These are phyloP conservation scores for Phacellophora camtschatica DNA, from an alignment of 30 jellyfish, hydroid and myxozoan genomes.

Conservation along the genomic window DNA sequence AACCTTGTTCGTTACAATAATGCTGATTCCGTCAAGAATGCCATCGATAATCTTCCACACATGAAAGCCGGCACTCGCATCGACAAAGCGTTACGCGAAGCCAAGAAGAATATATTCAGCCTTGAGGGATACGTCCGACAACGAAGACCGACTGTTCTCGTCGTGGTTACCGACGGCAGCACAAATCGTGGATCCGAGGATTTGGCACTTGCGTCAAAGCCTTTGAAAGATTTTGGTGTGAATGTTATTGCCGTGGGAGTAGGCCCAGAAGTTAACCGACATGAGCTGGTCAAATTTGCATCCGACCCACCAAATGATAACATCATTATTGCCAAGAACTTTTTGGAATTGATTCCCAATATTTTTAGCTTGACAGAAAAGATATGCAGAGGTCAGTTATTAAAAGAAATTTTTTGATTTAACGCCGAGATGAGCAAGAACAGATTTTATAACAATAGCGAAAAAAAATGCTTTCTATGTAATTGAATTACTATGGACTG, in stretches of 20 bases:
- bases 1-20: slow-evolving; percentile 79
- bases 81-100: slow-evolving; percentile 77
- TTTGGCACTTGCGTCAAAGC: slow-evolving; percentile 69
- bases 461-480: no score
- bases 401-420: background rate
- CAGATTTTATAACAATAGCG: no score
- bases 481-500: no score
- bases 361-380: slow-evolving; percentile 56
- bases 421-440: no score
- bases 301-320: slow-evolving; percentile 54
- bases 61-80: slow-evolving; percentile 75
- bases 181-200: slow-evolving; percentile 75
- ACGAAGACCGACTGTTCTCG: slow-evolving; percentile 89
- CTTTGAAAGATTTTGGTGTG: slow-evolving; percentile 87
- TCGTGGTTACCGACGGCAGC: slow-evolving; percentile 86
- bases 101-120: slow-evolving; percentile 68
- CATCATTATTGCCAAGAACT: slow-evolving; percentile 57
- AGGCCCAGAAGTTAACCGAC: slow-evolving; percentile 83
- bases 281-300: slow-evolving; percentile 73
- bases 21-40: slow-evolving; percentile 64
- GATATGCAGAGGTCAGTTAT: slow-evolving; percentile 71
- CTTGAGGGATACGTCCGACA: slow-evolving; percentile 75
- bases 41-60: slow-evolving; percentile 77
- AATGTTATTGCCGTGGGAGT: slow-evolving; percentile 90
- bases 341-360: slow-evolving; percentile 60